Conservation (phyloP, 2,888 invertebrate species). For the Caenorhabditis plicata region DNA sequence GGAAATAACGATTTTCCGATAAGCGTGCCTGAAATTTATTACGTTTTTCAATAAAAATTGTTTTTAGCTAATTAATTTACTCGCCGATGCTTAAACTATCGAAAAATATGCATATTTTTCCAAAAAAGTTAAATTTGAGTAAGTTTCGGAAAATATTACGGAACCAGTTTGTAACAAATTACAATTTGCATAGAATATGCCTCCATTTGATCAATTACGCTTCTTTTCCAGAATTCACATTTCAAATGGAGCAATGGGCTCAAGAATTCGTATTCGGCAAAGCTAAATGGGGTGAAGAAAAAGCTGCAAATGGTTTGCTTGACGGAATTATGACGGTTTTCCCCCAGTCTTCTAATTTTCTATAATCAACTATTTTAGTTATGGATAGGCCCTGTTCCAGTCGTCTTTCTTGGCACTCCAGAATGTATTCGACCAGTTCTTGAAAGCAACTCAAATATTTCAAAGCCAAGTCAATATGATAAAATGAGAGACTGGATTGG, state of each 20-base stretch:
- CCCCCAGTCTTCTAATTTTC: neutral
- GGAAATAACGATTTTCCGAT: no score
- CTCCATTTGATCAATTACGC: no score
- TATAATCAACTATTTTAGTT: conserved; percentile 2
- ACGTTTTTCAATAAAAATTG: no score
- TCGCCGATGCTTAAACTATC: no score
- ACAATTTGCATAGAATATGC: no score
- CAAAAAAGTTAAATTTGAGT: no score
- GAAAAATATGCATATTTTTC: no score
- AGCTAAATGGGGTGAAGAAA: conserved; percentile 11
- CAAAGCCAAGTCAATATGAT: conserved; percentile 67
- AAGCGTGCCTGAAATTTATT: no score
- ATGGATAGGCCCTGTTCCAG: conserved; percentile 47
- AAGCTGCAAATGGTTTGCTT: conserved; percentile 12
- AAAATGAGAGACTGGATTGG: conserved; percentile 68
- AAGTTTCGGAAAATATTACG: no score
- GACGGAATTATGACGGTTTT: conserved; percentile 20
- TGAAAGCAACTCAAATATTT: conserved; percentile 52
- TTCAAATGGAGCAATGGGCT: conserved; percentile 41
- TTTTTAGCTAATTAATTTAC: no score
- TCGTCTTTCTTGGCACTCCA: conserved; percentile 33
- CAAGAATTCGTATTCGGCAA: conserved; percentile 23
- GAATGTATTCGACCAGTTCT: conserved; percentile 39
- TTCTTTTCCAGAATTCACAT: conserved; percentile 39
- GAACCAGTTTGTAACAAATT: no score